Conservation (phyloP, 37 sponge, comb jelly and placozoan genomes). For the Chondrosia reniformis region DNA sequence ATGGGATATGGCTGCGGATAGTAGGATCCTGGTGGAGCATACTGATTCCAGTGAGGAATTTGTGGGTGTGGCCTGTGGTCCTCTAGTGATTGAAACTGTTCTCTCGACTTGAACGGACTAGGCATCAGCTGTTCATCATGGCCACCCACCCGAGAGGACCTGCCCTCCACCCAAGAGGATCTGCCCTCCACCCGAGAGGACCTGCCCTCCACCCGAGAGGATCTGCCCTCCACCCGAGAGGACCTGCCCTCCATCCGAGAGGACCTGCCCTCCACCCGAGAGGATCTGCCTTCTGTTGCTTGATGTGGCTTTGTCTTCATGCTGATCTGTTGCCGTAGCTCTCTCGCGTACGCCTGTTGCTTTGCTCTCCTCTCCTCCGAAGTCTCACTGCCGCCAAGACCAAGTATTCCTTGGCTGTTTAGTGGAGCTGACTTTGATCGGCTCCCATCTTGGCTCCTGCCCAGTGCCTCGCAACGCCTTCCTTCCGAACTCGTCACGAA, state of each 20-base stretch:
- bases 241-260: background rate
- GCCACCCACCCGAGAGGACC: background rate
- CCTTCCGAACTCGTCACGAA: background rate
- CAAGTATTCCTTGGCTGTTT: background rate
- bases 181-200: background rate
- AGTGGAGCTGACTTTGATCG: conserved; percentile 4
- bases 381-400: conserved; percentile 5
- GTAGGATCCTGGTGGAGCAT: background rate
- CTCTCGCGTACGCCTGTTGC: conserved; percentile 55
- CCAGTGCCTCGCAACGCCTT: conserved; percentile 19
- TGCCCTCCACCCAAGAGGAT: background rate
- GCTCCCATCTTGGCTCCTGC: background rate
- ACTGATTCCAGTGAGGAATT: background rate
- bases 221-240: background rate
- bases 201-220: background rate
- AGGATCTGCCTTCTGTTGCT: background rate
- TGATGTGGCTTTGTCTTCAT: conserved; percentile 10
- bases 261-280: background rate
- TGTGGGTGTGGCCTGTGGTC: background rate
- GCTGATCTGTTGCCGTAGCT: conserved; percentile 53
- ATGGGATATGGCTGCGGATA: background rate
- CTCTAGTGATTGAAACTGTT: background rate
- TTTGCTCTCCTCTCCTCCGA: conserved; percentile 29
- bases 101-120: background rate
- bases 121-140: too few species aligned